Conservation (phyloP, 1,140 invertebrate genomes). For the Drosophila sturtevanti region DNA sequence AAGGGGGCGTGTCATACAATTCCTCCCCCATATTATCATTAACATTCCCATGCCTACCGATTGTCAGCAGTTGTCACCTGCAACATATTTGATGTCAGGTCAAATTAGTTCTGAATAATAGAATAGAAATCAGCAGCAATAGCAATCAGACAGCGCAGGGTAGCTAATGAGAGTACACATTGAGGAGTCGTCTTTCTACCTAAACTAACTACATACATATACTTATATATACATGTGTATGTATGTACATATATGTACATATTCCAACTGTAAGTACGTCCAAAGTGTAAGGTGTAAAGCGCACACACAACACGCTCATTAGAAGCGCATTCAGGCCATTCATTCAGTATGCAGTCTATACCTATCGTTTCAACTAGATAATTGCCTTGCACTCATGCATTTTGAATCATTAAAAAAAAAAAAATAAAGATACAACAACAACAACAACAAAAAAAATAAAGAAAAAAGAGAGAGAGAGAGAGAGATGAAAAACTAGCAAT, state of each 20-base stretch:
- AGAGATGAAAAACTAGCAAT: neutral
- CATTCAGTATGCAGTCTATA: neutral
- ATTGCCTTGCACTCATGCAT: slow-evolving; percentile 4
- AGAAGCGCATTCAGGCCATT: slow-evolving; percentile 51
- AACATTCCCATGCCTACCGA: slow-evolving; percentile 44
- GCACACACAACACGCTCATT: slow-evolving; percentile 43
- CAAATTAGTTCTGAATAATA: slow-evolving; percentile 56
- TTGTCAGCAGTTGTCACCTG: slow-evolving; percentile 61
- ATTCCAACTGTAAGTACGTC: slow-evolving; percentile 15
- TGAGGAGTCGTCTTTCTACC: neutral
- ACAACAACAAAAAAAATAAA: neutral
- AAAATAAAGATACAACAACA: too few species aligned
- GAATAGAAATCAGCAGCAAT: slow-evolving; percentile 8
- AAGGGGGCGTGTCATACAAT: slow-evolving; percentile 1
- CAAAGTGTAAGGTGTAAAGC: slow-evolving; percentile 48
- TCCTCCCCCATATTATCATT: slow-evolving; percentile 8
- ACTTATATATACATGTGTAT: too few species aligned
- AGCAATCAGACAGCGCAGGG: slow-evolving; percentile 5
- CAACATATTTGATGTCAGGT: slow-evolving; percentile 53
- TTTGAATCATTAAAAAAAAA: neutral
- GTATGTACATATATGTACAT: neutral
- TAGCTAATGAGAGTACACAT: slow-evolving; percentile 13
- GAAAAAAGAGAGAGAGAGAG: neutral
- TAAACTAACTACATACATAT: neutral
- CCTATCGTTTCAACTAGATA: neutral